Base-by-base conservation (phyloP, 2,888 invertebrate species). In the Microchrysa polita region DNA sequence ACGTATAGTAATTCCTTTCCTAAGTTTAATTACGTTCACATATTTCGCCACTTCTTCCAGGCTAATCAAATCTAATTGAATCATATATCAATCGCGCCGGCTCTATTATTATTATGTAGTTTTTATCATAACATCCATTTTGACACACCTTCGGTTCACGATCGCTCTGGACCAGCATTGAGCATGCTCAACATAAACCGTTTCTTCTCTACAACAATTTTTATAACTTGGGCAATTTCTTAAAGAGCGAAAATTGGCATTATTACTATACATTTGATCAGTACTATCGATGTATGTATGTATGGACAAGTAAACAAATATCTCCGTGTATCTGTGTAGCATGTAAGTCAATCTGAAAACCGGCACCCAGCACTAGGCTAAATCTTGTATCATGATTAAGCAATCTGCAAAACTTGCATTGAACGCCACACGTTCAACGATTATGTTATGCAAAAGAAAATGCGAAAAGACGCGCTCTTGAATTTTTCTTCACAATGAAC, bases 211-310 rank as follows among this genome's bases (percentile, higher is more conserved):
- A 65, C 4, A 12, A 14, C 18, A 55, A 57, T 69, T 67, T 27
- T 23, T 16, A 59, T 34, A 63, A 18, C 7, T 73, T 73, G 12
- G 52, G 73, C 63, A 73, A 73, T 60, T 63, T 20, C 27, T 52
- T 63, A 34, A 63, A 63, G 44, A 73, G 53, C 53, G 72, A 23
- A 73, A 73, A 73, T 34, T 20, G 1, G 14, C 63, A 52, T 73
- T 34, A 34, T n/a, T 63, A 52, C 63, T 48, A 22, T n/a, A n/a
- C 40, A 48, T 42, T 72, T 18, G 12, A 67, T 53, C 61, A 61
- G 27, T n/a, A 10, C 48, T n/a, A 48, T 23, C 61, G 27, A 34
- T 34, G 27, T 34, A 34, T n/a, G n/a, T n/a, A 7, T 60, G 60
- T 60, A 34, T 16, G 63, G 42, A 40, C 14, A 23, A 44, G 65